Conservation (phyloP, 2,797 vertebrate species). For the Knipowitschia caucasica region DNA sequence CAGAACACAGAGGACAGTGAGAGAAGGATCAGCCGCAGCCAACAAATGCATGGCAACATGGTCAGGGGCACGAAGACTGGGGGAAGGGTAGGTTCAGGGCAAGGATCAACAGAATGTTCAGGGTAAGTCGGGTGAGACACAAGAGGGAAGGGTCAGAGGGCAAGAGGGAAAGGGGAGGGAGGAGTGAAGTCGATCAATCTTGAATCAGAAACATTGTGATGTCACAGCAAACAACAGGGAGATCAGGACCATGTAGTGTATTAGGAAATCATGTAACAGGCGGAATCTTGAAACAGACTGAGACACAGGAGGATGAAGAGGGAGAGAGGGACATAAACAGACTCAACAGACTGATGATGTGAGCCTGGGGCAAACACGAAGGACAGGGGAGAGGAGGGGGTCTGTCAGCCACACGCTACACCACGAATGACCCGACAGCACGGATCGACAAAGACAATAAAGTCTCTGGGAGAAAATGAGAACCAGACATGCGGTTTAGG, state of each 20-base stretch:
- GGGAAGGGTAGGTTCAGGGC: slow-evolving; percentile 49
- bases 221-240: slow-evolving; percentile 33
- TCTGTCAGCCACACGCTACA: slow-evolving; percentile 63
- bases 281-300: slow-evolving; percentile 70
- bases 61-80: slow-evolving; percentile 67
- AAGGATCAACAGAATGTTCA: slow-evolving; percentile 64
- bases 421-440: slow-evolving; percentile 57
- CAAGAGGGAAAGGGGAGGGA: slow-evolving; percentile 65
- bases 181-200: slow-evolving; percentile 66
- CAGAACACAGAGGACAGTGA: slow-evolving; percentile 76
- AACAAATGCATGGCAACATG: slow-evolving; percentile 88
- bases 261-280: slow-evolving; percentile 83
- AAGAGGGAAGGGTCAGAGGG: slow-evolving; percentile 63
- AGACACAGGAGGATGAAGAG: slow-evolving; percentile 59
- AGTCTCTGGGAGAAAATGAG: slow-evolving; percentile 69
- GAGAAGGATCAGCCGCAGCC: slow-evolving; percentile 80
- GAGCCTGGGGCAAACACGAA: slow-evolving; percentile 50
- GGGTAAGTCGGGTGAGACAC: slow-evolving; percentile 35
- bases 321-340: slow-evolving; percentile 68
- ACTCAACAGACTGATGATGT: slow-evolving; percentile 57
- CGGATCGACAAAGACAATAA: slow-evolving; percentile 60
- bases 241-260: slow-evolving; percentile 48
- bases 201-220: slow-evolving; percentile 63
- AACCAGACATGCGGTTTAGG: slow-evolving; percentile 59
- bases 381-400: slow-evolving; percentile 59